These are phyloP conservation scores for Cyrtodaria siliqua DNA, from an alignment of 2,888 invertebrate genomes.

Conservation along the genomic window DNA sequence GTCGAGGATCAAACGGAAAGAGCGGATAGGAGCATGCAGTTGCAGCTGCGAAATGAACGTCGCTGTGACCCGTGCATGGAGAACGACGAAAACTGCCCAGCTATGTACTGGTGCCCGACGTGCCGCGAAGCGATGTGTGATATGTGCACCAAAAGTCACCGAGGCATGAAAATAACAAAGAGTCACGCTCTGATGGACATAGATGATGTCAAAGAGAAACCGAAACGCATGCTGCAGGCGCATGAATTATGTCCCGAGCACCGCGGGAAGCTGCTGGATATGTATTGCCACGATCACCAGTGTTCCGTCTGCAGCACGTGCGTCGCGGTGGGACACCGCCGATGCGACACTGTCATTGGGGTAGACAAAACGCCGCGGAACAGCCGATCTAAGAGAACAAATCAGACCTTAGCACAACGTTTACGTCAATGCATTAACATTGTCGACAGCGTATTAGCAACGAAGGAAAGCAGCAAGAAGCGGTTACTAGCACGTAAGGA, in stretches of 20 bases:
- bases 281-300: conserved; percentile 61
- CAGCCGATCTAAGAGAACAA: conserved; percentile 49
- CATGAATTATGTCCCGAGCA: conserved; percentile 60
- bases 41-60: conserved; percentile 36
- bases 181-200: conserved; percentile 60
- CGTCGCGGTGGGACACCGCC: conserved; percentile 48
- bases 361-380: conserved; percentile 44
- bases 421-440: conserved; percentile 46
- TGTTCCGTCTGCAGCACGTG: conserved; percentile 56
- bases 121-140: conserved; percentile 59
- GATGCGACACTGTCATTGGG: conserved; percentile 51
- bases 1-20: conserved; percentile 28
- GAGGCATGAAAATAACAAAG: conserved; percentile 61
- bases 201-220: conserved; percentile 49
- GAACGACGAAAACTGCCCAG: conserved; percentile 45
- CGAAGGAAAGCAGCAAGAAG: conserved; percentile 43
- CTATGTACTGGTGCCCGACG: conserved; percentile 61
- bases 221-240: conserved; percentile 38
- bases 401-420: conserved; percentile 41
- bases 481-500: conserved; percentile 44
- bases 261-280: conserved; percentile 53
- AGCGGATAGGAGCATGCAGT: conserved; percentile 34
- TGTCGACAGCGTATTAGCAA: conserved; percentile 47
- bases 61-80: conserved; percentile 57
- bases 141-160: conserved; percentile 60